Evolutionary conservation across 2,113 vertebrate genomes (phyloP), one percentile per base, ranked within the genome.

Genomic region (zebrafish (Danio rerio)): DNA sequence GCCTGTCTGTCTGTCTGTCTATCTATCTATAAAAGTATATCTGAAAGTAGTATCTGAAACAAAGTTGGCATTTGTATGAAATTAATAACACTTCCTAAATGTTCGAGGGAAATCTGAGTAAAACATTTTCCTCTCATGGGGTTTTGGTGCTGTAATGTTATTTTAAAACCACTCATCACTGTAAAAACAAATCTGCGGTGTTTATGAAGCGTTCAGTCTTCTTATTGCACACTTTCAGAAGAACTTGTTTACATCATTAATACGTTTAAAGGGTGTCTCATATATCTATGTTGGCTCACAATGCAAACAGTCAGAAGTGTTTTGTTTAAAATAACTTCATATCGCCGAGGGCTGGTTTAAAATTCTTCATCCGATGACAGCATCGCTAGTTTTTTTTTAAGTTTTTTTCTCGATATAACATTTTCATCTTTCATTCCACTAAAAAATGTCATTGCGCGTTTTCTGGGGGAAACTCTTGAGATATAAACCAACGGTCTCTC

Each of bases 241-340:
- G 16, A 45, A 7, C 53, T 58, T 15, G 55, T 71, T 71, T 71
- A 31, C 79, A 81, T 81, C 69, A 56, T 71, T 71, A 71, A 61
- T 58, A 61, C 68, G 13, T 74, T 42, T 56, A 56, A 71, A 49
- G 68, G 20, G 42, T 50, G 31, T 40, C 66, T 81, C 53, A 31
- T 58, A 49, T 40, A 58, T 50, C 79, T 72, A 42, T 56, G 42
- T 81, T 49, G 43, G 12, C 58, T 9, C 21, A 10, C 56, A 20
- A 50, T 47, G 59, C 10, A 80, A 70, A 80, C 79, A 72, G 18
- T 20, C 66, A 63, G 18, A 58, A 56, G 31, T 53, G 71, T 74
- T 74, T 74, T 74, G 52, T 73, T 56, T 45, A 31, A 59, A 61
- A 62, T 77, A 20, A 75, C 42, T 65, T 65, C 7, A 56, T 4